Evolutionary conservation across 2,113 vertebrate genomes (phyloP).

Genomic region (Limanda limanda): DNA sequence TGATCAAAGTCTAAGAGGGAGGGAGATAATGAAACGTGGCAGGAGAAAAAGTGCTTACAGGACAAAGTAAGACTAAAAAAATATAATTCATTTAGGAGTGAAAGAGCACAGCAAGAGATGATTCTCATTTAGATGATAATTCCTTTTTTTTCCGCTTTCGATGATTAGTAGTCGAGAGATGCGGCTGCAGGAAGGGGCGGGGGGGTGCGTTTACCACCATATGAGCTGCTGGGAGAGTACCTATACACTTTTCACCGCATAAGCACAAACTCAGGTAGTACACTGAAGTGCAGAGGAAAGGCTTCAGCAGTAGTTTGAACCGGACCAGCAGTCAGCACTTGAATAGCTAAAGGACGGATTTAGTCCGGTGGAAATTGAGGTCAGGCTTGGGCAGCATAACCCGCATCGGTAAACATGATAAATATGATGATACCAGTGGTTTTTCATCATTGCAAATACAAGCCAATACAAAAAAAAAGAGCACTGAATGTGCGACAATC

Average conservation of each 20-base stretch:
- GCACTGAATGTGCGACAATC: neutral
- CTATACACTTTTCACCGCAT: neutral
- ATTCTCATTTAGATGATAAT: conserved; percentile 40
- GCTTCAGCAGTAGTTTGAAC: neutral
- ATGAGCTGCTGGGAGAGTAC: neutral
- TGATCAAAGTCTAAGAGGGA: conserved; percentile 30
- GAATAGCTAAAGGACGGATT: conserved; percentile 17
- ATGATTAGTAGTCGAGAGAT: neutral
- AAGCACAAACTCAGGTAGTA: neutral
- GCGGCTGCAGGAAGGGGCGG: neutral
- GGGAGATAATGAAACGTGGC: conserved; percentile 29
- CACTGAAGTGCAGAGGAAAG: neutral
- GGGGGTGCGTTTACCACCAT: neutral
- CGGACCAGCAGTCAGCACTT: neutral
- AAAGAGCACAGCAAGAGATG: neutral
- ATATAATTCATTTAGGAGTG: conserved; percentile 20
- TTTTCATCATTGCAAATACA: conserved; percentile 12
- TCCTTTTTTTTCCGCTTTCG: neutral
- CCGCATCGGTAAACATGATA: conserved; percentile 11
- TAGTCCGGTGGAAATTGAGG: conserved; percentile 40
- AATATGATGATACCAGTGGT: conserved; percentile 27
- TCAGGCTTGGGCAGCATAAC: conserved; percentile 7
- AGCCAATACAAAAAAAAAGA: neutral
- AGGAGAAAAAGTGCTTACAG: conserved; percentile 1
- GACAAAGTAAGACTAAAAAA: conserved; percentile 23